Evolutionary conservation across 1,140 invertebrate species (phyloP).

Genomic region (Carposina sasakii): DNA sequence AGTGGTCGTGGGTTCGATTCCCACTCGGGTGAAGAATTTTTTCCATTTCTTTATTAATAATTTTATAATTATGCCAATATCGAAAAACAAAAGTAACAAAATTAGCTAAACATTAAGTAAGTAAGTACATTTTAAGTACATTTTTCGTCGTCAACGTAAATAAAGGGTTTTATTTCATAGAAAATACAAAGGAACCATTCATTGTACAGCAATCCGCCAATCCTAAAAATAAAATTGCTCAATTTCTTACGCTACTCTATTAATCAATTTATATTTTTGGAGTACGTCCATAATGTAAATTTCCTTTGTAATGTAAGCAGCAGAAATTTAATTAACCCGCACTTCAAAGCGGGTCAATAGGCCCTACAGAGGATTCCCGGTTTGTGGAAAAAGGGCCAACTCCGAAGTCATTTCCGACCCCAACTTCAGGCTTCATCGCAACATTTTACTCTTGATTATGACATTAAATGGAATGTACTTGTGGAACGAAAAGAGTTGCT

Average conservation of each 20-base stretch:
- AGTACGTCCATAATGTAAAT: constrained; percentile 36
- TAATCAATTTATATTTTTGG: constrained; percentile 22
- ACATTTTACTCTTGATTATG: constrained; percentile 32
- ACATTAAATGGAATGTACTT: constrained; percentile 22
- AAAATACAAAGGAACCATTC: too few relatives aligned
- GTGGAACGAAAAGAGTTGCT: neutral
- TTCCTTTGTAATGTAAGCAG: constrained; percentile 49
- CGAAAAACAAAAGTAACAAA: too few relatives aligned
- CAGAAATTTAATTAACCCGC: constrained; percentile 50
- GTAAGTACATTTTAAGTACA: too few relatives aligned
- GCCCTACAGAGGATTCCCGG: constrained; percentile 33
- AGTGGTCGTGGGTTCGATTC: too few relatives aligned
- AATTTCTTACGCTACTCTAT: constrained; percentile 7
- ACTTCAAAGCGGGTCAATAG: constrained; percentile 51
- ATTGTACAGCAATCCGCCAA: too few relatives aligned
- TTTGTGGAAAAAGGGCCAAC: constrained; percentile 45
- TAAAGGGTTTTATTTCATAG: too few relatives aligned
- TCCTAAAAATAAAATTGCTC: too few relatives aligned
- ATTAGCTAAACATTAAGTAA: too few relatives aligned
- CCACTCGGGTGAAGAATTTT: too few relatives aligned
- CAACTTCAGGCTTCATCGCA: constrained; percentile 29
- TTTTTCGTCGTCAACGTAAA: too few relatives aligned
- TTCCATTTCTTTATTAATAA: too few relatives aligned
- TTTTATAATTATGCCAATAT: too few relatives aligned
- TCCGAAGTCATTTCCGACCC: constrained; percentile 40